Percentiles rank a stretch among this genome's conserved stretches.
Conservation (phyloP, 2,888 invertebrate species). For the Epistrophe grossulariae region DNA sequence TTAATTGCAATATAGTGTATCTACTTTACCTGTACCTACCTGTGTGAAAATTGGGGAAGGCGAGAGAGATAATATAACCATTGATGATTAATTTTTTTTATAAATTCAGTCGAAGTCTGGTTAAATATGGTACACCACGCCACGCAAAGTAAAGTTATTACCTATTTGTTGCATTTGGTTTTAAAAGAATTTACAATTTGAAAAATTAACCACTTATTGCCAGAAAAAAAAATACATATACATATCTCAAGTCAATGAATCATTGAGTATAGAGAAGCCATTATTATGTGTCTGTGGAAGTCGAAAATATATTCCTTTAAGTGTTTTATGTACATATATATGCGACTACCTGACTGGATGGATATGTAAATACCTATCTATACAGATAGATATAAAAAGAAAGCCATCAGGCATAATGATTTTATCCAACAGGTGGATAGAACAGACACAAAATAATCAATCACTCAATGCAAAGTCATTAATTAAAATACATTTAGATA, state of each 20-base stretch:
- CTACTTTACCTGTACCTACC: not conserved
- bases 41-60: too few species aligned
- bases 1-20: conserved; percentile 9
- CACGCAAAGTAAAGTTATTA: not conserved
- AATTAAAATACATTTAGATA: conserved; percentile 3
- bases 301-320: conserved; percentile 6
- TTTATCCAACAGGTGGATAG: conserved; percentile 17
- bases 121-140: not conserved
- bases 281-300: not conserved
- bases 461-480: conserved; percentile 19
- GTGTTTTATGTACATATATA: not conserved
- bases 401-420: conserved; percentile 22
- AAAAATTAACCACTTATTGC: not conserved
- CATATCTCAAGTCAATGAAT: conserved; percentile 15
- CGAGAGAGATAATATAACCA: not conserved
- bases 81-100: conserved; percentile 18
- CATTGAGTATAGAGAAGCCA: not conserved
- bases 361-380: not conserved
- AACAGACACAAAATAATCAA: conserved; percentile 25
- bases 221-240: not conserved
- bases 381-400: not conserved
- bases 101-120: not conserved
- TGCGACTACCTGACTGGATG: not conserved
- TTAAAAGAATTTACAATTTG: not conserved
- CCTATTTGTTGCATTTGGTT: not conserved